A percentile compares a stretch with the other conserved stretches of the same genome.
Conservation (phyloP, 2,797 vertebrate genomes). For the Discoglossus pictus region DNA sequence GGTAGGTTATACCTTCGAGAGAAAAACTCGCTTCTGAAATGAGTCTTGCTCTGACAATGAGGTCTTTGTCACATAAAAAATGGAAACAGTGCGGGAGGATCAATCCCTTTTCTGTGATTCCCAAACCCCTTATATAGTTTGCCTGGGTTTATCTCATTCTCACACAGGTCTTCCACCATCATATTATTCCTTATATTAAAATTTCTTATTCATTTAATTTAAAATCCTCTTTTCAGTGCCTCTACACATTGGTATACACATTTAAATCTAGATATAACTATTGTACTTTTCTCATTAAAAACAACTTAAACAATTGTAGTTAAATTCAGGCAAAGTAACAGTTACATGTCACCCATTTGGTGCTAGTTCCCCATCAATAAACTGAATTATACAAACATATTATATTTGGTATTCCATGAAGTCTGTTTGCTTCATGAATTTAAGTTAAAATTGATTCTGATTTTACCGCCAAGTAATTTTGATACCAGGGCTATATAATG, state of each 20-base stretch:
- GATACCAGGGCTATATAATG: too few species aligned
- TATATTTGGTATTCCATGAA: too few species aligned
- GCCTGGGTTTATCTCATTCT: constrained; percentile 40
- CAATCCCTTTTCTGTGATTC: constrained; percentile 45
- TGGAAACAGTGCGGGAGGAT: constrained; percentile 55
- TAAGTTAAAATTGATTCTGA: too few species aligned
- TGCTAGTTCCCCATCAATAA: too few species aligned
- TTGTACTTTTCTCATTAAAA: too few species aligned
- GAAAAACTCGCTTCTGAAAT: constrained; percentile 64
- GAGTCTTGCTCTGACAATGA: constrained; percentile 64
- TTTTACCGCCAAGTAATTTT: too few species aligned
- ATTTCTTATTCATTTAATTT: constrained; percentile 10
- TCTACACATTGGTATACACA: constrained; percentile 7
- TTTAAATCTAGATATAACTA: background rate
- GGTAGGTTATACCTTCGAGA: constrained; percentile 92
- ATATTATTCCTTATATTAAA: constrained; percentile 26
- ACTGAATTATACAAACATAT: too few species aligned
- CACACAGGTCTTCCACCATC: constrained; percentile 24
- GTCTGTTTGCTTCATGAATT: too few species aligned
- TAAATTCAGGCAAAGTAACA: too few species aligned
- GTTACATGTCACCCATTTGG: too few species aligned
- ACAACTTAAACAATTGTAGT: too few species aligned
- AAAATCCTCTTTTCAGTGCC: constrained; percentile 1
- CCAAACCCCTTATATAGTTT: constrained; percentile 34
- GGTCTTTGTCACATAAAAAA: constrained; percentile 65